Evolutionary conservation across 2,113 vertebrate genomes (phyloP).

Genomic region (Miniopterus natalensis): DNA sequence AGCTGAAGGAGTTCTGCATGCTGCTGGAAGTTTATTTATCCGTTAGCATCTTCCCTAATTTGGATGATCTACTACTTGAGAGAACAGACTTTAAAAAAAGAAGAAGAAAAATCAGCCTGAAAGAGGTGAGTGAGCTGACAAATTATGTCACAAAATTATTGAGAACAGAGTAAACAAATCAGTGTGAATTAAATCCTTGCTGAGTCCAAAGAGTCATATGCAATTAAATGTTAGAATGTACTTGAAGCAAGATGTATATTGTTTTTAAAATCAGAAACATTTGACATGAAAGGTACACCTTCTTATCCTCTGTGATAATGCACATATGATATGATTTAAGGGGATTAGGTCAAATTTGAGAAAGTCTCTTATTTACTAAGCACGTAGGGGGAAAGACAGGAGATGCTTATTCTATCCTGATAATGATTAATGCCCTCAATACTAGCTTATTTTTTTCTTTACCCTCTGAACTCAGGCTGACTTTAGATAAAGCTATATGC

Average conservation of each 20-base stretch:
- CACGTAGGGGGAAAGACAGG: not conserved
- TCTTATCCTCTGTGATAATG: not conserved
- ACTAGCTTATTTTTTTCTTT: not conserved
- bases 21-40: conserved; percentile 36
- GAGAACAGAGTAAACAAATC: not conserved
- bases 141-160: conserved; percentile 23
- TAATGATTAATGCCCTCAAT: not conserved
- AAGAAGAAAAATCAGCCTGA: not conserved
- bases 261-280: not conserved
- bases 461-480: not conserved
- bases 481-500: not conserved
- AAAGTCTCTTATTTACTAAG: conserved; percentile 25
- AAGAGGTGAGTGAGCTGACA: conserved; percentile 1
- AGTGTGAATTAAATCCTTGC: conserved; percentile 27
- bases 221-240: not conserved
- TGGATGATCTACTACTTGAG: conserved; percentile 43
- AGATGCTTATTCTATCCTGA: not conserved
- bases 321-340: not conserved
- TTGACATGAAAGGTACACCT: not conserved
- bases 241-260: not conserved
- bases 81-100: not conserved
- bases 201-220: not conserved
- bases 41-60: conserved; percentile 68
- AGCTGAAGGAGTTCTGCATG: not conserved
- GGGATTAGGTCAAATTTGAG: not conserved